These are phyloP conservation scores for Parelbella ahira DNA, from an alignment of 2,888 invertebrate genomes.

Conservation along the genomic window DNA sequence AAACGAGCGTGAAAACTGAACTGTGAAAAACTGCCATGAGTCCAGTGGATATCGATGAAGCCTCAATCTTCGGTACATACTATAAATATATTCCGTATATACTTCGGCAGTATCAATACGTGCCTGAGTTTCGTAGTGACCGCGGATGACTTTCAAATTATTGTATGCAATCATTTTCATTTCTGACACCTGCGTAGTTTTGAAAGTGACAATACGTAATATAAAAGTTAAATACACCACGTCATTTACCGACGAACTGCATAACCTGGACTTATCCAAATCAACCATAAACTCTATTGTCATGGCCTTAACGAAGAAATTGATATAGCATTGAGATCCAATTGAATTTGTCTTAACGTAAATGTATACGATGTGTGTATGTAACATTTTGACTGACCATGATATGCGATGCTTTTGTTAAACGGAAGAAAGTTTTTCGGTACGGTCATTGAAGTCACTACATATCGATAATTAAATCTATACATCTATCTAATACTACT, in stretches of 20 bases:
- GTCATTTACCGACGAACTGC: no score
- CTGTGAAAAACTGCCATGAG: no score
- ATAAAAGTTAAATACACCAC: slow-evolving; percentile 24
- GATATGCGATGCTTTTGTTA: slow-evolving; percentile 9
- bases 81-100: no score
- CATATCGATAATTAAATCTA: slow-evolving; percentile 11
- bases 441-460: slow-evolving; percentile 12
- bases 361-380: no score
- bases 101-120: no score
- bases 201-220: slow-evolving; percentile 30
- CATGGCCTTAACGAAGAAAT: not conserved
- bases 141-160: slow-evolving; percentile 1
- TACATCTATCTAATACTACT: not conserved
- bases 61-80: no score
- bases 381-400: not conserved
- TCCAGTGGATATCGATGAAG: no score
- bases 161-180: slow-evolving; percentile 21
- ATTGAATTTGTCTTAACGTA: no score
- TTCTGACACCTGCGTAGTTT: slow-evolving; percentile 22
- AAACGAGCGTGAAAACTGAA: no score
- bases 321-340: no score
- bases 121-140: not conserved
- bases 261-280: no score
- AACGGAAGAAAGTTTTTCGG: slow-evolving; percentile 8
- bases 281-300: not conserved